Evolutionary conservation across 37 sponge, comb jelly and placozoan genomes (phyloP), one percentile per base, ranked within the genome.

Genomic region (Spongia lamella): DNA sequence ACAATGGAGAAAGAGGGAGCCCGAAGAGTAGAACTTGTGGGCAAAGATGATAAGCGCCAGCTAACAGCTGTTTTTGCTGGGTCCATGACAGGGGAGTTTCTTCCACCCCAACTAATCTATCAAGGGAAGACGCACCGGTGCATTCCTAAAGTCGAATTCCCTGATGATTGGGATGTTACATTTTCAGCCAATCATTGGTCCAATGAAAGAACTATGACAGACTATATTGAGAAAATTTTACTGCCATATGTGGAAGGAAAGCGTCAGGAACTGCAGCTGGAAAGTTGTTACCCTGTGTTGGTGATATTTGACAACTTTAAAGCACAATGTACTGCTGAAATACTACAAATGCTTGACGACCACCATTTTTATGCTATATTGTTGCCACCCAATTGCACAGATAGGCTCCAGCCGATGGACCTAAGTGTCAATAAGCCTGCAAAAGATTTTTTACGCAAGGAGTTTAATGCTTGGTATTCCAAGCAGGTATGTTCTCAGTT

Each of bases 51-150:
- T n/a, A n/a, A n/a, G n/a, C n/a, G n/a, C n/a, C n/a, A n/a, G n/a
- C n/a, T n/a, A n/a, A n/a, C n/a, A n/a, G n/a, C n/a, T n/a, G n/a
- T n/a, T n/a, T 63, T 76, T 36, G 26, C 22, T 47, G 61, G 47
- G 3, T 20, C 77, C 24, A n/a, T 76, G 53, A 39, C 65, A 30
- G 77, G 77, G 2, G 65, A 62, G 22, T 39, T 76, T 62, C 77
- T 76, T 24, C 77, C 77, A 27, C 77, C 77, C 31, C 77, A 76
- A 55, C 40, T 76, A n/a, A 76, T 76, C 26, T 76, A 76, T 55
- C 43, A 62, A 38, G 77, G 77, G 19, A 63, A 76, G 39, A 63
- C 77, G 38, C 43, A 64, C 1, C 31, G 16, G 40, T 76, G 77
- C 43, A 64, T 76, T 32, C 77, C 77, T 21, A 47, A 9, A 31